Conservation (phyloP, 2,113 vertebrate species). For the Dipodomys merriami region DNA sequence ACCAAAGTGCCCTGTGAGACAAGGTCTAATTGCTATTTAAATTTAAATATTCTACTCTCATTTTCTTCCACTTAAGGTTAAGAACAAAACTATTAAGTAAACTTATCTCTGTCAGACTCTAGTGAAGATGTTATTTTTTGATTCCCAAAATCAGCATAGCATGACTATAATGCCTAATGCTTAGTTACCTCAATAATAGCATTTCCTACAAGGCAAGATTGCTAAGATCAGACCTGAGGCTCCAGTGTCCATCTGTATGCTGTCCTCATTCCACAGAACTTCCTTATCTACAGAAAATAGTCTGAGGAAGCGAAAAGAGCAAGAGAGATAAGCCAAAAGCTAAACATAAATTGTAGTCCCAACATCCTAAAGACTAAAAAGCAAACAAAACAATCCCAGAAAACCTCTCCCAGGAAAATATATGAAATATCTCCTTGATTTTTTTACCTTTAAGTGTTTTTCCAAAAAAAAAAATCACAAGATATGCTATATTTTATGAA, state of each 20-base stretch:
- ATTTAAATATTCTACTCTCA: constrained; percentile 48
- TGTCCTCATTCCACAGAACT: constrained; percentile 37
- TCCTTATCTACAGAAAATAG: neutral
- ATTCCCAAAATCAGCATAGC: neutral
- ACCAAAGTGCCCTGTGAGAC: constrained; percentile 5
- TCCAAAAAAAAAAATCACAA: neutral
- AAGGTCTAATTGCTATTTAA: neutral
- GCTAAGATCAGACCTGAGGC: neutral
- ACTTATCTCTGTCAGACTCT: neutral
- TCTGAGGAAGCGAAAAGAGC: neutral
- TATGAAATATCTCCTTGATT: neutral
- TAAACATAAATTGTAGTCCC: neutral
- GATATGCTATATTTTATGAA: neutral
- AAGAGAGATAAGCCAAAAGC: neutral
- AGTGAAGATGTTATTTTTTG: constrained; percentile 60
- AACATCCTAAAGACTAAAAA: neutral
- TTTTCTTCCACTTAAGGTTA: constrained; percentile 55
- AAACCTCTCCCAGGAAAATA: constrained; percentile 33
- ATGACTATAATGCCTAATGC: neutral
- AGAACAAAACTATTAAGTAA: constrained; percentile 56
- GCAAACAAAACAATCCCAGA: no score
- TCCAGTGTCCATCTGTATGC: neutral
- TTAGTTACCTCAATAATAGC: constrained; percentile 17
- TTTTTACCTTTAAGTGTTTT: constrained; percentile 8
- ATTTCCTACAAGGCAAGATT: neutral